A percentile compares a stretch with the other conserved stretches of the same genome.
Evolutionary conservation across 1,140 invertebrate genomes (phyloP).

Genomic region (Homalodisca vitripennis): DNA sequence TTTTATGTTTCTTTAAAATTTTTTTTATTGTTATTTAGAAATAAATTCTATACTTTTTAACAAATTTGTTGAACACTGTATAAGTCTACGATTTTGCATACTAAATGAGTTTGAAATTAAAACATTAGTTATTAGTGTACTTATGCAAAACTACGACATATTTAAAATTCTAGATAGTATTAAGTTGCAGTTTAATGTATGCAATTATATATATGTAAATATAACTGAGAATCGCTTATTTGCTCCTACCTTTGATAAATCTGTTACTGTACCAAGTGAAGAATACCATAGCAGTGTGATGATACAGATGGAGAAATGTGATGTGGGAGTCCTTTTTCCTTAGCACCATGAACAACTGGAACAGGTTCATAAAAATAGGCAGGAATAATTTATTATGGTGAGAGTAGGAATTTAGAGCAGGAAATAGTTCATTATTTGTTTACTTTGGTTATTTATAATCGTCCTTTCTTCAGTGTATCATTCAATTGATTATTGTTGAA

Average conservation of each 20-base stretch:
- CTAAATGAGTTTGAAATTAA: no score
- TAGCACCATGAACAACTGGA: conserved; percentile 59
- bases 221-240: no score
- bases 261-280: conserved; percentile 48
- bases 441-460: no score
- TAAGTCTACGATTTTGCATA: conserved; percentile 52
- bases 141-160: not conserved
- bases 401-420: no score
- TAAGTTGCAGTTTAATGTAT: not conserved
- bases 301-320: conserved; percentile 63
- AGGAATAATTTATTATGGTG: no score
- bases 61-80: no score
- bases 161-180: not conserved
- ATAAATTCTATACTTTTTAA: no score
- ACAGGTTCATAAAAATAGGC: conserved; percentile 49
- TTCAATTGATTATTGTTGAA: not conserved
- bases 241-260: conserved; percentile 49
- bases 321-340: conserved; percentile 64
- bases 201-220: conserved; percentile 49
- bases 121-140: not conserved
- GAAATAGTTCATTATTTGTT: no score
- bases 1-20: no score
- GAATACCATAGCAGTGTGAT: conserved; percentile 58
- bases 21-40: no score
- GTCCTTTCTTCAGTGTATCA: no score